Conservation (phyloP, 1,140 invertebrate species). For the Cyclina sinensis region DNA sequence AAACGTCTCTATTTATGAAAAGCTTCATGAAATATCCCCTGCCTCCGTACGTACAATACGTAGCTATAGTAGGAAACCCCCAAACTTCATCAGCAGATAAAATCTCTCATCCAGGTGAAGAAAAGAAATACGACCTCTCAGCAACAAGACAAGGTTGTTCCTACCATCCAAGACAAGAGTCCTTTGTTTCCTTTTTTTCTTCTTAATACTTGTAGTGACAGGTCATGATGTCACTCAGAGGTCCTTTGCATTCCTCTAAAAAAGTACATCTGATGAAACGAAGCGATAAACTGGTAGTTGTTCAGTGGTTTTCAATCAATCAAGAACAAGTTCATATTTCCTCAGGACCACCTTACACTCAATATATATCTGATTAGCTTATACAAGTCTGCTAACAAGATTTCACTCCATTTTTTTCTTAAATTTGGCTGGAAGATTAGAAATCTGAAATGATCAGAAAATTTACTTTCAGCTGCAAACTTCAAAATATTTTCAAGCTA, state of each 20-base stretch:
- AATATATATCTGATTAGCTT: too few relatives aligned
- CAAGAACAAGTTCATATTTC: too few relatives aligned
- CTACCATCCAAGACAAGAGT: constrained; percentile 69
- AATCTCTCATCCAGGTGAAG: constrained; percentile 66
- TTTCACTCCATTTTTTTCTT: too few relatives aligned
- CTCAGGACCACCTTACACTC: too few relatives aligned
- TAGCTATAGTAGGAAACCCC: constrained; percentile 68
- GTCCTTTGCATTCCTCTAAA: constrained; percentile 52
- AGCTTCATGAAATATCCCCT: constrained; percentile 71
- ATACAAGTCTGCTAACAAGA: too few relatives aligned
- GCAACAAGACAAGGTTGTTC: constrained; percentile 13
- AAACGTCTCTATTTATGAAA: constrained; percentile 56
- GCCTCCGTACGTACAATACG: constrained; percentile 67
- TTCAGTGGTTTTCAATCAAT: too few relatives aligned
- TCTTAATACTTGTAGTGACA: constrained; percentile 46
- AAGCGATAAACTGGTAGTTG: too few relatives aligned
- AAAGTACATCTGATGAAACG: too few relatives aligned
- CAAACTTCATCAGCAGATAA: constrained; percentile 64
- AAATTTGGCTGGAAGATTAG: too few relatives aligned
- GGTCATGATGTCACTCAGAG: not conserved
- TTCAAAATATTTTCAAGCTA: too few relatives aligned
- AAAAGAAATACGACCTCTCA: constrained; percentile 35
- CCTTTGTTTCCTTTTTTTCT: constrained; percentile 34
- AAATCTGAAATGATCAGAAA: too few relatives aligned
- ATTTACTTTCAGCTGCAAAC: too few relatives aligned